phyloP scores from a whole-genome alignment of 1,140 invertebrate genomes.

The Melitaea cinxia region DNA sequence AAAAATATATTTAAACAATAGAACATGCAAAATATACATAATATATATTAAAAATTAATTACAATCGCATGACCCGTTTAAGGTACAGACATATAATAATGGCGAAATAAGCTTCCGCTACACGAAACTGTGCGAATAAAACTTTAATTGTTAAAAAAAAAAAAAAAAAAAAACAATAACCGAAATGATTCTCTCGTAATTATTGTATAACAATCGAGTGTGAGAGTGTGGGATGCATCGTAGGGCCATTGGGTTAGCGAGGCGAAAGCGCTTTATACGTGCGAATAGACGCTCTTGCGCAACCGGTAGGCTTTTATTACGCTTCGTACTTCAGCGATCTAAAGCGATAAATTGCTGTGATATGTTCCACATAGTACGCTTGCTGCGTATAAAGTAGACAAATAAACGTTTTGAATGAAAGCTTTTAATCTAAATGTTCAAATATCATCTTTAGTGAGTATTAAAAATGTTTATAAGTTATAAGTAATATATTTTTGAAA shows the following conservation, averaged over 20 bases:
- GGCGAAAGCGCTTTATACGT: conserved; percentile 52
- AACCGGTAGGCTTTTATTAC: conserved; percentile 60
- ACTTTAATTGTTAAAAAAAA: conserved; percentile 21
- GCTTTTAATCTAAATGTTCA: not conserved
- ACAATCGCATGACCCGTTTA: conserved; percentile 15
- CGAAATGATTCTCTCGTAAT: not conserved
- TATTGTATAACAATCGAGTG: conserved; percentile 12
- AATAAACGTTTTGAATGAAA: not conserved
- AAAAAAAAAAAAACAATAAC: conserved; percentile 15
- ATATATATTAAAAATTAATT: not conserved
- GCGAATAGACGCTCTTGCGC: conserved; percentile 69
- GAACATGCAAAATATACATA: not conserved
- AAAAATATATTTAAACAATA: not conserved
- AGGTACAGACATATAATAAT: conserved; percentile 18
- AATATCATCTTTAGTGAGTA: no score
- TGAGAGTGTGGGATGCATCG: conserved; percentile 15
- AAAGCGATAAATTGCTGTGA: conserved; percentile 51
- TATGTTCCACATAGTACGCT: conserved; percentile 33
- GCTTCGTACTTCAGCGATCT: conserved; percentile 11
- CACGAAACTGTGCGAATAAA: conserved; percentile 30
- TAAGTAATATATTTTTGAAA: no score
- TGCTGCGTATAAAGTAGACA: conserved; percentile 10
- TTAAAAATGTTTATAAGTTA: no score
- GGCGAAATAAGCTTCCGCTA: conserved; percentile 15
- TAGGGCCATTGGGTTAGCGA: conserved; percentile 38